Evolutionary conservation across 2,888 invertebrate species (phyloP), one percentile per base, ranked within the genome.

Genomic region (Biston stratarius): DNA sequence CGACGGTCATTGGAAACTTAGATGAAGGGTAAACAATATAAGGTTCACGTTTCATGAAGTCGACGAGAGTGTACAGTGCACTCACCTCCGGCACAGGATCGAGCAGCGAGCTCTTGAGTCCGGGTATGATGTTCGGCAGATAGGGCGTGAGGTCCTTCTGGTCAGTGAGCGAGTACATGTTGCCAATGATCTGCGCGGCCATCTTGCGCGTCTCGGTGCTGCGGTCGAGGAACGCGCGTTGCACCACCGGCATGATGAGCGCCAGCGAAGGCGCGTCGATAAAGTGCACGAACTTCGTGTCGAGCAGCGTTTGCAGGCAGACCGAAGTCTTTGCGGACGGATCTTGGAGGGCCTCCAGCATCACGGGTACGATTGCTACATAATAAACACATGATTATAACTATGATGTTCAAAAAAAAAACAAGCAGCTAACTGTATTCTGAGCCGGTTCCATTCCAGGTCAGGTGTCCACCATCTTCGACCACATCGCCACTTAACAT

Each of bases 101-200:
- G 58, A 99, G 94, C 73, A 99, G 94, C 51, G 99, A 99, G 70
- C 97, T 97, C 92, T 99, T 99, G 67, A 99, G 92, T 0, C 99
- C 99, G 0, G 99, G 99, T 72, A 99, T 98, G 74, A 99, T 98
- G 57, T 97, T 98, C 0, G 98, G 98, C 80, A 99, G 94, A 89
- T 99, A 99, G 0, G 99, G 99, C 76, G 97, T 96, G 72, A 99
- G 94, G 88, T 99, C 99, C 94, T 99, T 99, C 89, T 99, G 99
- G 92, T 99, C 99, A 0, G 99, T 99, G 53, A 99, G 94, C 0
- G 99, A 99, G 92, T 99, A 99, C 99, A 99, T 99, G 90, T 99
- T 99, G 66, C 99, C 99, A 78, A 99, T 99, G 86, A 99, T 99
- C 94, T 99, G 99, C 5, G 99, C 99, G 0, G 99, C 99, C 99